phyloP scores from a whole-genome alignment of 92 coral and sea anemone genomes.

The Hydrozoanthus gracilis region DNA sequence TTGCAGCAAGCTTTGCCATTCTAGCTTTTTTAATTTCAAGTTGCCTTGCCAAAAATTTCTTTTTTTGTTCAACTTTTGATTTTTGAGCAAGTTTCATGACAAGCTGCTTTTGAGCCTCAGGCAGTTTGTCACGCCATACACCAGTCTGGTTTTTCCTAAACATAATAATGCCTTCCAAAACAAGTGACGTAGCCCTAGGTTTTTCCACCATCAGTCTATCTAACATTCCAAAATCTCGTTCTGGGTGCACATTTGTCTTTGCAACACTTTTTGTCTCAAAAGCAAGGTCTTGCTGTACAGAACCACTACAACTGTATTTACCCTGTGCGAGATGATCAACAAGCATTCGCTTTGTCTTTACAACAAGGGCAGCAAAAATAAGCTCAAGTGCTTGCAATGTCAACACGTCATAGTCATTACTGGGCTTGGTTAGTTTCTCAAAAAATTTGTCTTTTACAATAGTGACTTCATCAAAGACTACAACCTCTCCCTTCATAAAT shows the following conservation, averaged over 20 bases:
- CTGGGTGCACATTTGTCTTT: neutral
- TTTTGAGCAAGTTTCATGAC: neutral
- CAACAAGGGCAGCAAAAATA: slow-evolving; percentile 29
- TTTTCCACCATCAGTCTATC: neutral
- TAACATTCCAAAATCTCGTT: slow-evolving; percentile 7
- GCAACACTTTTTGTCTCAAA: neutral
- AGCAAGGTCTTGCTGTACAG: neutral
- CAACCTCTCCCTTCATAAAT: slow-evolving; percentile 30
- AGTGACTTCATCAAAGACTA: neutral
- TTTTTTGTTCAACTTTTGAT: neutral
- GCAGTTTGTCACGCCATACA: neutral
- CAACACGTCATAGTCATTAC: slow-evolving; percentile 23
- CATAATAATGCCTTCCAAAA: neutral
- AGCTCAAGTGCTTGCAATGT: slow-evolving; percentile 17
- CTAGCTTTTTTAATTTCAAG: neutral
- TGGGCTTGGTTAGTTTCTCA: slow-evolving; percentile 12
- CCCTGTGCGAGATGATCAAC: neutral
- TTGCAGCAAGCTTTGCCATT: neutral
- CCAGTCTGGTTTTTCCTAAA: neutral
- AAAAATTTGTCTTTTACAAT: slow-evolving; percentile 5
- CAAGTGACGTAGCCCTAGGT: neutral
- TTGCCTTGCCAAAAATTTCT: neutral
- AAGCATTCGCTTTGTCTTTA: slow-evolving; percentile 23
- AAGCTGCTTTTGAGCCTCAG: neutral
- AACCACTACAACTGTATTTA: neutral